Evolutionary conservation across 2,888 invertebrate species (phyloP), one percentile per base, ranked within the genome.

Genomic region (Drosophila dives): DNA sequence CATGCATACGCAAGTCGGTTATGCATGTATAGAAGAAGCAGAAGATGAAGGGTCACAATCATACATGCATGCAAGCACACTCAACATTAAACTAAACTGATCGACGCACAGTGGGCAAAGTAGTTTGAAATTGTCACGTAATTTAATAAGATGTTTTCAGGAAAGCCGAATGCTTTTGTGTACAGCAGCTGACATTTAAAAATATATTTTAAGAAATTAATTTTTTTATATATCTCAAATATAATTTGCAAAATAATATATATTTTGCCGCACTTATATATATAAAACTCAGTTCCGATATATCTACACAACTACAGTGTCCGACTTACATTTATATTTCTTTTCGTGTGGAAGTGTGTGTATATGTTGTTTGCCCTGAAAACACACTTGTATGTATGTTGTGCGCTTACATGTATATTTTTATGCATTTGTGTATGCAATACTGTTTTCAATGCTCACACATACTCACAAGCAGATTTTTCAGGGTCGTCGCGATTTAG

Each of bases 91-190:
- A 38, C 45, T 58, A 63, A 64, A 49, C 45, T 58, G 65, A 78
- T 72, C 72, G 51, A 20, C 53, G 60, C 55, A 71, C 70, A 65
- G 71, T 76, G 62, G 50, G 23, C 17, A 54, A 48, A 23, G 20
- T 2, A 8, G 20, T 7, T 40, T 32, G 5, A 54, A 38, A 40
- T 34, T 61, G n/a, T 33, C 33, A 48, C 3, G 36, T 11, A 56
- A 29, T 50, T 20, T 29, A 64, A 17, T 36, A 11, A 34, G 23
- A 11, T 54, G 17, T 17, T 34, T 34, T 34, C 33, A 20, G 12
- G 20, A 12, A 45, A 45, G 3, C 20, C 20, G 20, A 12, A 45
- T 45, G 12, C 7, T 20, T 20, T 12, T 45, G 12, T 7, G 20
- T 20, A 45, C 7, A 20, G 2, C 3, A 23, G 23, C 23, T 20